A percentile compares a stretch with the other conserved stretches of the same genome.
Evolutionary conservation across 2,797 vertebrate species (phyloP).

Genomic region (Antennarius maculatus): DNA sequence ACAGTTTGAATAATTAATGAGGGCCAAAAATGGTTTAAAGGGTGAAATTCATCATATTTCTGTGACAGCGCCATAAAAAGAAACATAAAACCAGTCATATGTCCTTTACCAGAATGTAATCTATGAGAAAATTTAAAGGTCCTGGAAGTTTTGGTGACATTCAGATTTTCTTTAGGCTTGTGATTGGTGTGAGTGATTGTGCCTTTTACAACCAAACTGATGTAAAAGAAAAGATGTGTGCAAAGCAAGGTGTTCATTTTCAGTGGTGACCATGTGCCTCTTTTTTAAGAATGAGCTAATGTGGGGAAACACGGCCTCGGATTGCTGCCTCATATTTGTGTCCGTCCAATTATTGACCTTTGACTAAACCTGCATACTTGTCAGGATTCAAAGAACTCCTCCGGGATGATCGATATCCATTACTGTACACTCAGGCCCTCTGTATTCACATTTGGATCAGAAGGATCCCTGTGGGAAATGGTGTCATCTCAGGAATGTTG

Average conservation of each 20-base stretch:
- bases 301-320: conserved; percentile 8
- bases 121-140: conserved; percentile 22
- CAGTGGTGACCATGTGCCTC: conserved; percentile 12
- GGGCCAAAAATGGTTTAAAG: conserved; percentile 50
- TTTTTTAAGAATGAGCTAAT: conserved; percentile 3
- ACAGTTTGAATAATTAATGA: conserved; percentile 78
- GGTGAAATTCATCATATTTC: conserved; percentile 52
- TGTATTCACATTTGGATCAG: conserved; percentile 28
- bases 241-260: background rate
- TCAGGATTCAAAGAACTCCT: conserved; percentile 58
- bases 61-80: conserved; percentile 15
- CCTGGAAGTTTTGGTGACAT: conserved; percentile 21
- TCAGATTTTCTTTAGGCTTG: background rate
- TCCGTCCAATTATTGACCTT: conserved; percentile 65
- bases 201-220: conserved; percentile 11
- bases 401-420: conserved; percentile 71
- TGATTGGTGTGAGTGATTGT: background rate
- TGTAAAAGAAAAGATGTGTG: conserved; percentile 4
- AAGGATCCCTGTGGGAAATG: conserved; percentile 34
- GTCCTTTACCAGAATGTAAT: conserved; percentile 19
- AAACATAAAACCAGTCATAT: conserved; percentile 31
- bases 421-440: conserved; percentile 57
- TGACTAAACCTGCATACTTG: conserved; percentile 48
- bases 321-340: conserved; percentile 9
- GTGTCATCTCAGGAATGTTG: conserved; percentile 48